phyloP scores from a whole-genome alignment of 2,797 vertebrate genomes.

The Threskiornis aethiopicus region DNA sequence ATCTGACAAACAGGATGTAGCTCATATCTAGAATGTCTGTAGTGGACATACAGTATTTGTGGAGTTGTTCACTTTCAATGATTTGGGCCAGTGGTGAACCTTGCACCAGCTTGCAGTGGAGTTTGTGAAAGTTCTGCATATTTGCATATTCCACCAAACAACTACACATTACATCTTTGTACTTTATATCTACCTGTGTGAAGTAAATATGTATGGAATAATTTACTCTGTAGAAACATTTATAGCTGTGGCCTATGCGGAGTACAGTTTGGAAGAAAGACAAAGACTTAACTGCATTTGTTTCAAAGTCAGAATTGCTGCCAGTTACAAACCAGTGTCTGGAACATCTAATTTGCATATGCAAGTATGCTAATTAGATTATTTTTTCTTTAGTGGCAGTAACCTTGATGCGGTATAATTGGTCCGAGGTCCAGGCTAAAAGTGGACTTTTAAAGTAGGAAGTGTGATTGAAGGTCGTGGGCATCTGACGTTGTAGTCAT shows the following conservation, averaged over 20 bases:
- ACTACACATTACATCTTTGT: neutral
- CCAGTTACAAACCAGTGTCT: constrained; percentile 4
- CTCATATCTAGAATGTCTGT: neutral
- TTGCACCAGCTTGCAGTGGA: neutral
- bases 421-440: constrained; percentile 45
- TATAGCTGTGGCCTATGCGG: neutral
- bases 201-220: neutral
- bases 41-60: neutral
- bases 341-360: constrained; percentile 46
- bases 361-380: constrained; percentile 27
- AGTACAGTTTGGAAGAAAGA: neutral
- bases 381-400: constrained; percentile 49
- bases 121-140: neutral
- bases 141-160: neutral
- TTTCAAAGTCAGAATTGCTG: constrained; percentile 21
- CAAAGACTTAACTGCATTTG: neutral
- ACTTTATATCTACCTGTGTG: neutral
- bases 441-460: constrained; percentile 58
- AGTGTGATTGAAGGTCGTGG: constrained; percentile 41
- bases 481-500: constrained; percentile 20
- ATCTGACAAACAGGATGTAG: neutral
- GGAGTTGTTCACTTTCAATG: neutral
- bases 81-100: neutral
- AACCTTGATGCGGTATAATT: constrained; percentile 28
- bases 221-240: neutral